Conservation (phyloP, 2,888 invertebrate genomes). For the Drosophila dives region DNA sequence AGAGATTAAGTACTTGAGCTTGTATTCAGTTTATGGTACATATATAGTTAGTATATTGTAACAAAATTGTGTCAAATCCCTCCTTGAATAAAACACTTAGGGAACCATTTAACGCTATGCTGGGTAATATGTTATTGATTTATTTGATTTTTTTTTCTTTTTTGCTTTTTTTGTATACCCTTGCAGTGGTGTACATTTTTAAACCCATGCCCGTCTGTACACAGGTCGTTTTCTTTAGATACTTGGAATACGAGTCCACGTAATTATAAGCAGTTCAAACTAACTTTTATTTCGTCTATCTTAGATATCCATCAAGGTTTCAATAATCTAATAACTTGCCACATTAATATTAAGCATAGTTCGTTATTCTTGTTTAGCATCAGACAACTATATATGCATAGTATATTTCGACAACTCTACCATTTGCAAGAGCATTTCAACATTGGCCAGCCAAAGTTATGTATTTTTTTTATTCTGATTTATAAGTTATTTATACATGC, state of each 20-base stretch:
- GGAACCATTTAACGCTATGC: conserved; percentile 42
- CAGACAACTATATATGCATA: not conserved
- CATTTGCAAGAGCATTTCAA: conserved; percentile 32
- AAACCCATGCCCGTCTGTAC: not conserved
- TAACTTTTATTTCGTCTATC: not conserved
- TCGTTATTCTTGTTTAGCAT: not conserved
- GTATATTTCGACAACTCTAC: not conserved
- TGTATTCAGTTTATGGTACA: conserved; percentile 40
- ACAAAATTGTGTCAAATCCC: conserved; percentile 40
- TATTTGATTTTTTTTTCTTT: not conserved
- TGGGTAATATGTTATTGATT: conserved; percentile 17
- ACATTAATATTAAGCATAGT: not conserved
- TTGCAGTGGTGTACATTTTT: conserved; percentile 20
- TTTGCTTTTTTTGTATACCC: conserved; percentile 1
- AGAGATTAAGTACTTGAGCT: conserved; percentile 18
- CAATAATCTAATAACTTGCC: not conserved
- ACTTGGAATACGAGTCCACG: not conserved
- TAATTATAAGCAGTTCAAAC: not conserved
- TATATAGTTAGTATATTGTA: conserved; percentile 26
- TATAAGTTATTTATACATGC: conserved; percentile 32
- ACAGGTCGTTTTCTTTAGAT: not conserved
- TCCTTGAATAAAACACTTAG: conserved; percentile 39
- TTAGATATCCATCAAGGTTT: not conserved
- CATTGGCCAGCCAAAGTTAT: conserved; percentile 10
- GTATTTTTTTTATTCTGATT: conserved; percentile 2